Conservation (phyloP, 2,113 vertebrate genomes). For the Tapirus terrestris region DNA sequence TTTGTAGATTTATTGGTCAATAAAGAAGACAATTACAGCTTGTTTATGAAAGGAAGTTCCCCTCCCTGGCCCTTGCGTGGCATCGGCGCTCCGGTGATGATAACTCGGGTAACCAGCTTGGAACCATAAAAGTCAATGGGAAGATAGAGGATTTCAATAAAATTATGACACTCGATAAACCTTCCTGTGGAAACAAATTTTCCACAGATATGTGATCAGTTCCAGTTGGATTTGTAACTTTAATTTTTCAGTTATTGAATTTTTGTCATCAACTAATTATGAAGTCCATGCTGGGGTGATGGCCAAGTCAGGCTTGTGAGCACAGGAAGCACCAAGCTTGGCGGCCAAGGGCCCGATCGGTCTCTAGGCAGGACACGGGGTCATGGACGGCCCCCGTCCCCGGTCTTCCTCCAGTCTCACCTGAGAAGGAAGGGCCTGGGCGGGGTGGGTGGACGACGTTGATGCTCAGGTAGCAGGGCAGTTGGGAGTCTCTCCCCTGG, state of each 20-base stretch:
- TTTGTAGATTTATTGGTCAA: conserved; percentile 87
- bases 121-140: conserved; percentile 88
- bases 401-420: accelerated
- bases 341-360: accelerated
- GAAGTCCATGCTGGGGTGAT: conserved; percentile 26
- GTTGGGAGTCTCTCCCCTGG: accelerated
- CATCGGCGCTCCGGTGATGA: conserved; percentile 78
- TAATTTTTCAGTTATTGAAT: conserved; percentile 89
- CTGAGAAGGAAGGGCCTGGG: background rate
- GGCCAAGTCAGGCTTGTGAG: accelerated
- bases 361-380: no score
- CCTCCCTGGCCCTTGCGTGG: conserved; percentile 71
- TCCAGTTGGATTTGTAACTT: conserved; percentile 89
- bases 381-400: background rate
- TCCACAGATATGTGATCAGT: conserved; percentile 84
- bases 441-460: accelerated
- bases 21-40: conserved; percentile 85
- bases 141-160: conserved; percentile 92
- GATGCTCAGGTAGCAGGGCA: background rate
- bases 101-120: conserved; percentile 83
- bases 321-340: background rate
- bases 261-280: conserved; percentile 84
- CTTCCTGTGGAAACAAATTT: conserved; percentile 86
- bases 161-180: conserved; percentile 89
- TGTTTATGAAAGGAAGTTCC: conserved; percentile 83